Percentiles rank a stretch among this genome's conserved stretches.
Evolutionary conservation across 2,888 invertebrate species (phyloP).

Genomic region (Idaea aversata): DNA sequence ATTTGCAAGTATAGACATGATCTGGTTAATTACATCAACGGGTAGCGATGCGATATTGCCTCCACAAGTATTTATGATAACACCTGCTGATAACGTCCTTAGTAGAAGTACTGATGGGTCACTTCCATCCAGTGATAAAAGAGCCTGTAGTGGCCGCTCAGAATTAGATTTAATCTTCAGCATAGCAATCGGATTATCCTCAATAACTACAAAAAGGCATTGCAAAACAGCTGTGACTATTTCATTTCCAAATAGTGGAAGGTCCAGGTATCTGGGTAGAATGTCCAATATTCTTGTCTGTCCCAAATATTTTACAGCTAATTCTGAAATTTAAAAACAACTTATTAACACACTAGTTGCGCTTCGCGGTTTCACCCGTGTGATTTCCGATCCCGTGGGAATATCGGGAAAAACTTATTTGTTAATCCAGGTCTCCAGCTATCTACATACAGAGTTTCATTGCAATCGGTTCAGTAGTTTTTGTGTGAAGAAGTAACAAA

Average conservation of each 20-base stretch:
- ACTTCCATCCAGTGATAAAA: slow-evolving; percentile 62
- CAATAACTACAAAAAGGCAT: slow-evolving; percentile 85
- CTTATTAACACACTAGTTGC: slow-evolving; percentile 1
- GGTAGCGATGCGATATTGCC: slow-evolving; percentile 64
- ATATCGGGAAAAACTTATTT: too few relatives aligned
- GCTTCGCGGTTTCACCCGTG: too few relatives aligned
- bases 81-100: slow-evolving; percentile 80
- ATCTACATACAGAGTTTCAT: too few relatives aligned
- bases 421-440: too few relatives aligned
- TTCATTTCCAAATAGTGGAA: slow-evolving; percentile 77
- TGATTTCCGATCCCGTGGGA: too few relatives aligned
- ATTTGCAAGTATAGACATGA: slow-evolving; percentile 73
- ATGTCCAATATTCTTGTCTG: slow-evolving; percentile 82
- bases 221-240: slow-evolving; percentile 81
- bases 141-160: slow-evolving; percentile 59
- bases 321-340: slow-evolving; percentile 52
- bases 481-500: too few relatives aligned
- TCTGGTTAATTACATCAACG: slow-evolving; percentile 68
- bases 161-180: slow-evolving; percentile 74
- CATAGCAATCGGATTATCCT: slow-evolving; percentile 83
- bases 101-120: slow-evolving; percentile 70
- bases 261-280: slow-evolving; percentile 81
- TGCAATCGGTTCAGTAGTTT: too few relatives aligned
- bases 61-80: slow-evolving; percentile 77
- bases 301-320: slow-evolving; percentile 83